phyloP scores from a whole-genome alignment of 2,113 vertebrate species.

The Cairina moschata region DNA sequence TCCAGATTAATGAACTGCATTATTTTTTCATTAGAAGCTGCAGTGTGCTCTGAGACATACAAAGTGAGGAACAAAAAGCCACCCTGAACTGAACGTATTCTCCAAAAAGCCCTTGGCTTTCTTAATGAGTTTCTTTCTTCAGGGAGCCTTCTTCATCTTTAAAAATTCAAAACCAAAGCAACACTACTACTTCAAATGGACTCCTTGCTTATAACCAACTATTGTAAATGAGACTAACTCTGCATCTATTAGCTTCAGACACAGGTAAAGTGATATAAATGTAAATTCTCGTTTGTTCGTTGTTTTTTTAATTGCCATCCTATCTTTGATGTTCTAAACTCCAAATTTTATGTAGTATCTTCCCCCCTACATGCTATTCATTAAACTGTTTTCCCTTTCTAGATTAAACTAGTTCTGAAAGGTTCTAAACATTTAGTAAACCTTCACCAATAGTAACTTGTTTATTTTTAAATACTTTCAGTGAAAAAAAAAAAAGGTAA shows the following conservation, averaged over 20 bases:
- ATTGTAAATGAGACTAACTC: background rate
- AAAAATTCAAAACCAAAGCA: slow-evolving; percentile 33
- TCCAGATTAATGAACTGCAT: slow-evolving; percentile 66
- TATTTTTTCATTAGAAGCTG: slow-evolving; percentile 70
- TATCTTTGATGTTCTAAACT: background rate
- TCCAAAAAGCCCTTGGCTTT: slow-evolving; percentile 34
- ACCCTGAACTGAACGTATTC: background rate
- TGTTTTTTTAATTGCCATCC: background rate
- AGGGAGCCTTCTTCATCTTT: slow-evolving; percentile 3
- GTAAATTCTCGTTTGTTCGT: background rate
- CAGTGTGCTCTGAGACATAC: slow-evolving; percentile 1
- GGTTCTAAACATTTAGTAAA: background rate
- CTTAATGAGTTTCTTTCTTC: slow-evolving; percentile 48
- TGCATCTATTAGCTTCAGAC: background rate
- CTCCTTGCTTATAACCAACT: background rate
- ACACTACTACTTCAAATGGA: background rate
- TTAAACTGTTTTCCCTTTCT: background rate
- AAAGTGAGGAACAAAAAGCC: slow-evolving; percentile 8
- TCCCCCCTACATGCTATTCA: no score
- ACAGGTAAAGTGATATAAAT: background rate
- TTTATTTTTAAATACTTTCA: background rate
- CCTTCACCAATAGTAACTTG: background rate
- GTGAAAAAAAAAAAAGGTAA: background rate
- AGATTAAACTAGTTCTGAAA: background rate
- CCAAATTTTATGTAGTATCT: background rate